These are phyloP conservation scores for Myodes glareolus DNA, from an alignment of 2,113 vertebrate species.

Conservation along the genomic window DNA sequence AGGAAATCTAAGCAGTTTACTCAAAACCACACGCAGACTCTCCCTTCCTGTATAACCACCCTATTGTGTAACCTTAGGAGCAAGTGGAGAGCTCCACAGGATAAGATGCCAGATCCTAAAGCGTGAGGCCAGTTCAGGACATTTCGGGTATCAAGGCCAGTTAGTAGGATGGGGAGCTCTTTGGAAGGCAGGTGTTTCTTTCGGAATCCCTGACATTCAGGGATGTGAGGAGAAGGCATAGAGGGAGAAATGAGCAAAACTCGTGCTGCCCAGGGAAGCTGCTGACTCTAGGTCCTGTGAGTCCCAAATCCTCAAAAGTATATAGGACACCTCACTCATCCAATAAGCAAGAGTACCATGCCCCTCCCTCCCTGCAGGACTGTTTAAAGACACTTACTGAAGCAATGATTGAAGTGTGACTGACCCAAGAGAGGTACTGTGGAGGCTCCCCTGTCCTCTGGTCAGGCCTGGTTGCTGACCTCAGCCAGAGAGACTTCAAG, in stretches of 20 bases:
- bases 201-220: background rate
- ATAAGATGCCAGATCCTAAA: background rate
- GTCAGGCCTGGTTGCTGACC: background rate
- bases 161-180: background rate
- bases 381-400: background rate
- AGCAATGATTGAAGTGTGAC: background rate
- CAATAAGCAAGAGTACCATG: background rate
- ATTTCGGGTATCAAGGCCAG: background rate
- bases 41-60: background rate
- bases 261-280: background rate
- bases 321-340: background rate
- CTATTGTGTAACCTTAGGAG: background rate
- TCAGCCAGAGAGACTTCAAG: background rate
- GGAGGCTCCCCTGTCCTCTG: accelerated
- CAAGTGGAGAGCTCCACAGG: background rate
- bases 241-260: background rate
- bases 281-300: background rate
- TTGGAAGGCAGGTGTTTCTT: background rate
- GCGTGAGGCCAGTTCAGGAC: background rate
- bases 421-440: background rate
- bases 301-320: background rate
- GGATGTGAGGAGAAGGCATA: no score
- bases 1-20: background rate
- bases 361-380: background rate
- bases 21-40: background rate